Evolutionary conservation across 2,888 invertebrate genomes (phyloP).

Genomic region (Trachelus tabidus): DNA sequence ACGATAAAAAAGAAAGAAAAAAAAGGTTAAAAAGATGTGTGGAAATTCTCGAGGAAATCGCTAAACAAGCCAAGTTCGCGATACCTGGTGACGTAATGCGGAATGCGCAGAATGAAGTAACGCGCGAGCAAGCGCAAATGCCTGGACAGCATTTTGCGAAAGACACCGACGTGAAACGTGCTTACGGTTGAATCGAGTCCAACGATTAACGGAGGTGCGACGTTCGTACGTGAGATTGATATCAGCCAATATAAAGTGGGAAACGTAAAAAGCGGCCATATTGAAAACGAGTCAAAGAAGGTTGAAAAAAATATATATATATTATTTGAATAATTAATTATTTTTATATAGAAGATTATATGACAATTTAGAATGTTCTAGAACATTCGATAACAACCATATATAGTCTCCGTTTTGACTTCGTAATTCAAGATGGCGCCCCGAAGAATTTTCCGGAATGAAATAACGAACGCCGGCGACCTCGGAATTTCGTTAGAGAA

Average conservation of each 20-base stretch:
- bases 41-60: neutral
- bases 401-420: neutral
- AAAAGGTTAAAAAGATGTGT: conserved; percentile 6
- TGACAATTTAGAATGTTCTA: neutral
- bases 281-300: neutral
- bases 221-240: neutral
- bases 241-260: neutral
- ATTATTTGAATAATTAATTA: neutral
- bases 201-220: neutral
- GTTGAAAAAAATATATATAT: neutral
- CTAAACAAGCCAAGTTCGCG: conserved; percentile 34
- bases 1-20: conserved; percentile 1
- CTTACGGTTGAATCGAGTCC: neutral
- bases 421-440: neutral
- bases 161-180: conserved; percentile 1
- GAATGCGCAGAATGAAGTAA: conserved; percentile 50
- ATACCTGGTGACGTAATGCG: conserved; percentile 21
- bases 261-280: neutral
- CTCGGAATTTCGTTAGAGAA: neutral
- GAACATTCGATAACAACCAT: neutral
- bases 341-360: neutral
- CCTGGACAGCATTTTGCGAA: conserved; percentile 26
- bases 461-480: neutral
- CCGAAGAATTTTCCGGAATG: neutral
- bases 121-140: conserved; percentile 35